Conservation (phyloP, 2,113 vertebrate species). For the Boleophthalmus pectinirostris region DNA sequence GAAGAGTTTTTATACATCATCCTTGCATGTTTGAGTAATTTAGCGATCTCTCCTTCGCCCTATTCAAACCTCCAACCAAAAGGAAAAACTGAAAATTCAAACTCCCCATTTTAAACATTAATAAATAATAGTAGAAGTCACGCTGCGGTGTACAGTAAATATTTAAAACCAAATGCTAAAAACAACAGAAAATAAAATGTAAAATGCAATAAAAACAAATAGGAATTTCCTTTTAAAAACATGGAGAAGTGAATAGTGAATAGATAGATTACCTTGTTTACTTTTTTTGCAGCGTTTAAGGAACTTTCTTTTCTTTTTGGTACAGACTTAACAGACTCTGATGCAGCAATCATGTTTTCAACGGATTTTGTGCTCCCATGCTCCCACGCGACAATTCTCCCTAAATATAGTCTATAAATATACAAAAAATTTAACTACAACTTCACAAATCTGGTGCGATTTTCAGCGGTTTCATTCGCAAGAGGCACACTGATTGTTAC, state of each 20-base stretch:
- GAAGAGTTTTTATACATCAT: too few relatives aligned
- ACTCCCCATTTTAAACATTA: conserved; percentile 57
- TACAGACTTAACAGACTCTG: conserved; percentile 41
- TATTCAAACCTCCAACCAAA: conserved; percentile 53
- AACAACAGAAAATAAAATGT: conserved; percentile 33
- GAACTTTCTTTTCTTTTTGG: conserved; percentile 61
- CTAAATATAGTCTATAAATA: too few relatives aligned
- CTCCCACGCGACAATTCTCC: too few relatives aligned
- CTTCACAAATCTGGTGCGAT: too few relatives aligned
- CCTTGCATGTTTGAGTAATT: too few relatives aligned
- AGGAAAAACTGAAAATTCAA: conserved; percentile 73
- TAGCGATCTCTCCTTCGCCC: too few relatives aligned
- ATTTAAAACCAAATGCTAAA: conserved; percentile 32
- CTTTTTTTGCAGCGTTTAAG: conserved; percentile 74
- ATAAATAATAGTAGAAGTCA: conserved; percentile 27
- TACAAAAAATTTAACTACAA: too few relatives aligned
- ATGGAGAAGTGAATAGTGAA: conserved; percentile 35
- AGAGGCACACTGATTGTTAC: too few relatives aligned
- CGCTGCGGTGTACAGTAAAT: conserved; percentile 17
- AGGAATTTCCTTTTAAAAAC: conserved; percentile 32
- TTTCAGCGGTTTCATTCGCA: too few relatives aligned
- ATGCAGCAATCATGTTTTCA: conserved; percentile 37
- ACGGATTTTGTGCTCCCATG: neutral
- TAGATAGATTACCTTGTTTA: conserved; percentile 73
- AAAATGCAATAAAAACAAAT: conserved; percentile 47